Conservation (phyloP, 2,888 invertebrate genomes). For the Aromia moschata region DNA sequence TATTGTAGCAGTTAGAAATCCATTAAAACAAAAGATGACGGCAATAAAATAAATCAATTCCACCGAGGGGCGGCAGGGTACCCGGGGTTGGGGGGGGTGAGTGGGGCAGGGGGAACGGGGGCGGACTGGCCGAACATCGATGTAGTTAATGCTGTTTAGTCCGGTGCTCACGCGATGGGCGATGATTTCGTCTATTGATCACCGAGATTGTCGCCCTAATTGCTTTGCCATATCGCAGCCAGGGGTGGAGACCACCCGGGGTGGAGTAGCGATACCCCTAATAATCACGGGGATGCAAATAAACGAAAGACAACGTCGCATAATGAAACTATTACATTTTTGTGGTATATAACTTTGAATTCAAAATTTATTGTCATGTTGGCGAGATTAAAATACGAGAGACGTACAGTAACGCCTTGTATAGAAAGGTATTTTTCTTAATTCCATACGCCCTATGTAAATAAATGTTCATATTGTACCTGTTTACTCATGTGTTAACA, state of each 20-base stretch:
- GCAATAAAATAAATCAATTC: conserved; percentile 27
- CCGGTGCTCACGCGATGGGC: conserved; percentile 52
- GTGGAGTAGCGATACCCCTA: not conserved
- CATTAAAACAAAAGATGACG: conserved; percentile 21
- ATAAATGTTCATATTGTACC: too few species aligned
- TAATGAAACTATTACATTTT: too few species aligned
- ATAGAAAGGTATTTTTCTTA: too few species aligned
- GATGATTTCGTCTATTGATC: conserved; percentile 57
- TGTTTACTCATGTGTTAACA: too few species aligned
- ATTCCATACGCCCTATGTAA: too few species aligned
- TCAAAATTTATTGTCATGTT: too few species aligned
- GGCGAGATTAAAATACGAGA: too few species aligned
- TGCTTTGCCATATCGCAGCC: conserved; percentile 44
- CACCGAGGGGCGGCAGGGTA: conserved; percentile 17
- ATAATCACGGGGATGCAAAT: not conserved
- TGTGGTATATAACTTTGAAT: too few species aligned
- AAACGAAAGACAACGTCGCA: too few species aligned
- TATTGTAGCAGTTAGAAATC: conserved; percentile 1
- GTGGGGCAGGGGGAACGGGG: conserved; percentile 9
- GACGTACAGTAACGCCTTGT: too few species aligned
- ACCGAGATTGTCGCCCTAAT: conserved; percentile 57
- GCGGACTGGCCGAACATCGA: conserved; percentile 22
- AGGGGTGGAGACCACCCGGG: conserved; percentile 29
- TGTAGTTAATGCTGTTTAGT: conserved; percentile 44
- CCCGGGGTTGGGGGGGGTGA: too few species aligned